Conservation (phyloP, 2,797 vertebrate species). For the Staurois parvus region DNA sequence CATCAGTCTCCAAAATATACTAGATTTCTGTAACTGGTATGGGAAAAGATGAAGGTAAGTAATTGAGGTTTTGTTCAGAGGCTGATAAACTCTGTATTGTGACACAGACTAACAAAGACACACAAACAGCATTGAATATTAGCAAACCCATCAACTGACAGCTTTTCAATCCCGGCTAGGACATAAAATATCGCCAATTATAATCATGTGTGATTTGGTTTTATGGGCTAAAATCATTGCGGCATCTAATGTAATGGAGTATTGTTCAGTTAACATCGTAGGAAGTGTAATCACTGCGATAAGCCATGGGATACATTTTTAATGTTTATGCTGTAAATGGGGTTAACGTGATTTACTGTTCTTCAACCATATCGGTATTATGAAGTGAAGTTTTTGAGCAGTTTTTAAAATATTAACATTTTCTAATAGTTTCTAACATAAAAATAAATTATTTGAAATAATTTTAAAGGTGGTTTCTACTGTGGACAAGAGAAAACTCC, state of each 20-base stretch:
- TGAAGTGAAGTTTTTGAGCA: neutral
- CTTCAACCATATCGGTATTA: neutral
- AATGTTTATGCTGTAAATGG: neutral
- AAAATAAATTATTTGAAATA: no score
- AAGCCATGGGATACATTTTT: neutral
- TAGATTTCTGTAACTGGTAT: neutral
- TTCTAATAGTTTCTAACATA: no score
- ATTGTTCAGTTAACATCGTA: conserved; percentile 2
- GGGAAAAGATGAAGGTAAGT: conserved; percentile 26
- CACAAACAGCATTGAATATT: neutral
- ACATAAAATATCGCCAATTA: conserved; percentile 40
- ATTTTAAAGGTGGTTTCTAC: neutral
- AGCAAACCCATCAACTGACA: neutral
- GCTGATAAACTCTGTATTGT: conserved; percentile 13
- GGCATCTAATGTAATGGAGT: conserved; percentile 22
- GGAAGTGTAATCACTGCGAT: neutral
- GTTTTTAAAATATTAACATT: neutral
- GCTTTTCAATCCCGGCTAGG: neutral
- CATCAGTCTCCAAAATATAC: conserved; percentile 10
- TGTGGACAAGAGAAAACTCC: neutral
- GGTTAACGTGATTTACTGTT: neutral
- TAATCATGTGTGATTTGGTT: conserved; percentile 15
- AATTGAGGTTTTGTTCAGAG: conserved; percentile 32
- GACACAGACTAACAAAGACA: conserved; percentile 10
- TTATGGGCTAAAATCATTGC: neutral